Conservation (phyloP, 1,140 invertebrate genomes). For the Elysia chlorotica region DNA sequence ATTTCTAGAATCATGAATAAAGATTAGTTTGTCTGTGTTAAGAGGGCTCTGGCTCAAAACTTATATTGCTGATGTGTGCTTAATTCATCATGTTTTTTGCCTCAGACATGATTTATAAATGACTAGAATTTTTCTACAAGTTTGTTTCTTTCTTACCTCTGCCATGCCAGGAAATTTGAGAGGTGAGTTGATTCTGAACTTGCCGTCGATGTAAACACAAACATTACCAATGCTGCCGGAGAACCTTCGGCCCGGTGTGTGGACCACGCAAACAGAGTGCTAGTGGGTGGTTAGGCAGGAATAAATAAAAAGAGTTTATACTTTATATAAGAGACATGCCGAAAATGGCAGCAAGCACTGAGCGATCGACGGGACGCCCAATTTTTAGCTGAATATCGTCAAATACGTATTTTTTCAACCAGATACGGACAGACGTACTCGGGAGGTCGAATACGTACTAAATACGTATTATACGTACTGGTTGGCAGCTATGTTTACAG, state of each 20-base stretch:
- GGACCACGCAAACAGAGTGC: conserved; percentile 69
- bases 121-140: neutral
- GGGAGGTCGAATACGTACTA: too few species aligned
- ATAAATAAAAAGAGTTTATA: neutral
- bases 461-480: too few species aligned
- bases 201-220: conserved; percentile 70
- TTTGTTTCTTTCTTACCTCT: conserved; percentile 61
- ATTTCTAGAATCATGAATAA: too few species aligned
- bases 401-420: too few species aligned
- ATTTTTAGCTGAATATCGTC: too few species aligned
- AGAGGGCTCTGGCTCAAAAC: neutral
- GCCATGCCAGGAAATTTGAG: conserved; percentile 69
- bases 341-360: neutral
- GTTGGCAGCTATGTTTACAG: too few species aligned
- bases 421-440: too few species aligned
- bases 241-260: conserved; percentile 66
- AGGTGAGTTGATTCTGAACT: conserved; percentile 64
- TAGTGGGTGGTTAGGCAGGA: conserved; percentile 43
- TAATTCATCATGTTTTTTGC: neutral
- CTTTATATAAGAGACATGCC: neutral
- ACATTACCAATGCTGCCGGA: conserved; percentile 70
- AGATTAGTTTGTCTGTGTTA: too few species aligned
- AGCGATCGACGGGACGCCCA: neutral
- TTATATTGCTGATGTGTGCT: neutral
- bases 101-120: neutral